A percentile compares a stretch with the other conserved stretches of the same genome.
Conservation (phyloP, 2,888 invertebrate species). For the Alentia gelatinosa region DNA sequence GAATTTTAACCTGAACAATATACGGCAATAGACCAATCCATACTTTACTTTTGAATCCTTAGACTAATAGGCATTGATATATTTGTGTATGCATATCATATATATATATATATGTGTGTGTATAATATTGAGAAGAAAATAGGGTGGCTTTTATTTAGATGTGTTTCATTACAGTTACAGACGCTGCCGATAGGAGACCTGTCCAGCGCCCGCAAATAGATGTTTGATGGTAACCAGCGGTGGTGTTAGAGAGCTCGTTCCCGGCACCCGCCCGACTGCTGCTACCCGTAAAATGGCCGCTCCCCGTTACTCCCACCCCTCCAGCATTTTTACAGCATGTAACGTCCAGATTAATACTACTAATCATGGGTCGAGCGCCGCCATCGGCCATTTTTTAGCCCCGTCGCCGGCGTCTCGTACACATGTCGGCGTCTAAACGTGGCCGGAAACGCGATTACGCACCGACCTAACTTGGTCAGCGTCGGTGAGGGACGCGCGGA, state of each 20-base stretch:
- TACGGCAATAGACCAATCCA: too few species aligned
- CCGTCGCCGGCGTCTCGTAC: neutral
- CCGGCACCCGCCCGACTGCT: neutral
- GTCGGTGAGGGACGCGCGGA: neutral
- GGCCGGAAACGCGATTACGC: conserved; percentile 20
- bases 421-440: conserved; percentile 37
- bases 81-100: too few species aligned
- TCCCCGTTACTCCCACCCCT: neutral
- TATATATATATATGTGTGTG: too few species aligned
- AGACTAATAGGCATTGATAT: too few species aligned
- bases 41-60: too few species aligned
- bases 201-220: neutral
- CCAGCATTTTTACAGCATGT: conserved; percentile 7
- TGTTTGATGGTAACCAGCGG: conserved; percentile 10
- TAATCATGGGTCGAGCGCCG: neutral
- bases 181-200: neutral
- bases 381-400: neutral
- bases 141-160: too few species aligned
- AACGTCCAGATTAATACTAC: conserved; percentile 28
- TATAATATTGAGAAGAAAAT: too few species aligned
- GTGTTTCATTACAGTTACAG: too few species aligned
- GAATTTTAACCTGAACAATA: too few species aligned
- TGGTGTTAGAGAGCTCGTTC: neutral
- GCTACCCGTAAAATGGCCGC: neutral
- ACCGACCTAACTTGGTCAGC: conserved; percentile 14